Evolutionary conservation across 2,888 invertebrate genomes (phyloP).

Genomic region (Amblyjoppa fuscipennis): DNA sequence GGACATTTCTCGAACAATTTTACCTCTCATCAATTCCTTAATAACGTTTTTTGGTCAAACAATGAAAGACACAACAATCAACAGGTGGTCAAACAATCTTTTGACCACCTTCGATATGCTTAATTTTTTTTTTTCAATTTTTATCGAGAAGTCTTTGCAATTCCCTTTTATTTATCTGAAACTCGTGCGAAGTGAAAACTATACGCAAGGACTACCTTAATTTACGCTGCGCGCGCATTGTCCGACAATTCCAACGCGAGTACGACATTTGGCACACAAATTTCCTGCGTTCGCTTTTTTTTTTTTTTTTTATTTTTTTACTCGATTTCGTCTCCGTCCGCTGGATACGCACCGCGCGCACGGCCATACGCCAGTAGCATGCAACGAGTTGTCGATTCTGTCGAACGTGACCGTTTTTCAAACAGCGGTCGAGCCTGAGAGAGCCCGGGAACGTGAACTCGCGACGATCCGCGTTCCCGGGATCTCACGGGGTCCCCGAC

Average conservation of each 20-base stretch:
- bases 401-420: constrained; percentile 71
- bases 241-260: background rate
- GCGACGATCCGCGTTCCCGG: constrained; percentile 59
- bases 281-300: background rate
- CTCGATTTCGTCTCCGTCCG: constrained; percentile 15
- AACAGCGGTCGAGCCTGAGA: constrained; percentile 43
- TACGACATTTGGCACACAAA: background rate
- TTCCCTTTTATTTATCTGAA: no score
- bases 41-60: no score
- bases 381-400: constrained; percentile 67
- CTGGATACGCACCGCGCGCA: constrained; percentile 28
- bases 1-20: no score
- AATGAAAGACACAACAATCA: no score
- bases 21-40: no score
- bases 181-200: no score
- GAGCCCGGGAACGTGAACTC: constrained; percentile 44
- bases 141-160: no score
- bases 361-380: constrained; percentile 45
- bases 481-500: constrained; percentile 52
- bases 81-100: no score
- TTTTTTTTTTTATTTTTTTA: background rate
- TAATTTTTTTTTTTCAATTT: no score
- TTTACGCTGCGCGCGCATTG: background rate
- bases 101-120: no score
- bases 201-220: background rate